These are phyloP conservation scores for Tromatobia lineatoria DNA, from an alignment of 2,888 invertebrate species.

Conservation along the genomic window DNA sequence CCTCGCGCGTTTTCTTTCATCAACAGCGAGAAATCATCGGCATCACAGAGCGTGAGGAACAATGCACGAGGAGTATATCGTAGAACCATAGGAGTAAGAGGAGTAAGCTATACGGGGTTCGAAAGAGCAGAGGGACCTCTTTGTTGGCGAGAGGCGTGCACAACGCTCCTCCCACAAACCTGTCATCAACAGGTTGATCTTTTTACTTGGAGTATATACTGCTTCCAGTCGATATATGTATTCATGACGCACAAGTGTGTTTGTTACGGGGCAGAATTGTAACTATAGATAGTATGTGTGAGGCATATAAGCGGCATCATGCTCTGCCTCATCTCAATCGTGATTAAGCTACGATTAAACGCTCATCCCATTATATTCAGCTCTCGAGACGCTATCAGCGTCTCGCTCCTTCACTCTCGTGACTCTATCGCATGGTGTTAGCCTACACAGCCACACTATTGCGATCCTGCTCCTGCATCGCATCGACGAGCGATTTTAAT, in stretches of 20 bases:
- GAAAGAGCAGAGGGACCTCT: slow-evolving; percentile 55
- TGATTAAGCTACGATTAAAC: slow-evolving; percentile 63
- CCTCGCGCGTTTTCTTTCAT: slow-evolving; percentile 58
- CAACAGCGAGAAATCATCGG: slow-evolving; percentile 57
- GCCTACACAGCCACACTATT: background rate
- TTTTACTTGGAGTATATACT: slow-evolving; percentile 42
- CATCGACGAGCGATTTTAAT: slow-evolving; percentile 53
- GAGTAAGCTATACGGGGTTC: slow-evolving; percentile 29
- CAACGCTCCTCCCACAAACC: slow-evolving; percentile 66
- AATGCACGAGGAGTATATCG: slow-evolving; percentile 51
- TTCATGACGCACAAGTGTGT: background rate
- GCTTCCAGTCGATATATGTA: slow-evolving; percentile 11
- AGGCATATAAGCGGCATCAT: slow-evolving; percentile 36
- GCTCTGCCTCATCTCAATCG: slow-evolving; percentile 52
- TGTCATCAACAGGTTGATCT: slow-evolving; percentile 69
- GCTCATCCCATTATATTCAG: slow-evolving; percentile 63
- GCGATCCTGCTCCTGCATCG: slow-evolving; percentile 19
- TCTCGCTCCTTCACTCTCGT: slow-evolving; percentile 27
- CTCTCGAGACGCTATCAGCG: slow-evolving; percentile 24
- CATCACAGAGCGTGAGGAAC: slow-evolving; percentile 48
- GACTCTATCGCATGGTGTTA: slow-evolving; percentile 31
- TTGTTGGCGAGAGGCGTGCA: slow-evolving; percentile 63
- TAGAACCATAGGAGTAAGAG: slow-evolving; percentile 42
- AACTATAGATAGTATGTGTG: background rate
- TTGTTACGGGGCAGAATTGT: background rate